Base-by-base conservation (phyloP, 2,113 vertebrate genomes). In the Ivindomyrus marchei region DNA sequence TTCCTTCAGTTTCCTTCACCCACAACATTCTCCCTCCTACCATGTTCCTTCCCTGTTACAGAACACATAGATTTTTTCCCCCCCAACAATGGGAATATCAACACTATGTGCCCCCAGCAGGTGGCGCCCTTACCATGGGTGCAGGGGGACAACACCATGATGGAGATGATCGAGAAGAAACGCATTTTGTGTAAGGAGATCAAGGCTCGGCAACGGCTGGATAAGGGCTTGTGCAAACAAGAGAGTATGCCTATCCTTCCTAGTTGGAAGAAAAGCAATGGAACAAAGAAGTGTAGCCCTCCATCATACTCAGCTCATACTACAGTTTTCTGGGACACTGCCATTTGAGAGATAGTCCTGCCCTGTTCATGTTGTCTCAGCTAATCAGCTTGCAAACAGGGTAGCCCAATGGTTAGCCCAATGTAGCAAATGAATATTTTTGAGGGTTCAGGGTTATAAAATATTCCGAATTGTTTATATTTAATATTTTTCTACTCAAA, bases 141-240 rank as follows among this genome's bases (percentile, higher is more conserved):
- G 91, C 97, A 97, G 90, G 97, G 97, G 89, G 98, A 99, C 93
- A 96, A 96, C 94, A 99, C 97, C 21, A 99, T 99, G 98, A 97
- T 99, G 96, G 98, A 99, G 94, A 98, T 97, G 96, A 99, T 99
- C 85, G 97, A 99, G 96, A 99, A 97, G 95, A 99, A 99, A 90
- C 96, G 98, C 85, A 96, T 97, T 93, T 95, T 99, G 94, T 99
- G 98, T 95, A 97, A 96, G 83, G 98, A 99, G 95, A 99, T 99
- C 92, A 98, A 98, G 95, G 96, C 97, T 91, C 96, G 97, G 24
- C 98, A 98, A 95, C 97, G 97, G 88, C 96, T 96, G 1, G 97
- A 99, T 92, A 98, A 97, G 94, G 97, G 97, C 92, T 97, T 98
- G 94, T 98, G 97, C 93, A 98, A 99, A 93, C 98, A 99, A 94